Base-by-base conservation (phyloP, 2,113 vertebrate genomes). In the Carassius gibelio region DNA sequence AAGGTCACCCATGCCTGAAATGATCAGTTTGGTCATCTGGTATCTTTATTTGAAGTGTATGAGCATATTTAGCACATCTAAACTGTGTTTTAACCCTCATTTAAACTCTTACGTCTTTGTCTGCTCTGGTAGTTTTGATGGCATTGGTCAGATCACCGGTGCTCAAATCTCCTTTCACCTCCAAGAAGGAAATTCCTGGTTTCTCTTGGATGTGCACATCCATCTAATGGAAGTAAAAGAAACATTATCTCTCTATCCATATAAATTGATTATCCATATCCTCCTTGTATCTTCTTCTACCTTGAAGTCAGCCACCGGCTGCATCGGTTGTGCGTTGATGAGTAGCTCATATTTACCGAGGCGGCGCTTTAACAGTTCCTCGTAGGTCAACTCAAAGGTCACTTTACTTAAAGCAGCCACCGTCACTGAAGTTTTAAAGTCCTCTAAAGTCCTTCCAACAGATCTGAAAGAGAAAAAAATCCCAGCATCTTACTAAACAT, bases 371-470 rank as follows among this genome's bases (percentile, higher is more conserved):
- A n/a, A n/a, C n/a, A n/a, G n/a, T n/a, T n/a, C n/a, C n/a, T n/a
- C n/a, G n/a, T n/a, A n/a, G n/a, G n/a, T n/a, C n/a, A n/a, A n/a
- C n/a, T n/a, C n/a, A n/a, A n/a, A n/a, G n/a, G n/a, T n/a, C n/a
- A n/a, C n/a, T n/a, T n/a, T n/a, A n/a, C n/a, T n/a, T n/a, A n/a
- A n/a, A n/a, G n/a, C n/a, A n/a, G n/a, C n/a, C n/a, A n/a, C n/a
- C n/a, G n/a, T n/a, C n/a, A n/a, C n/a, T n/a, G n/a, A n/a, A n/a
- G n/a, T n/a, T n/a, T n/a, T n/a, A 88, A 99, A 99, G 85, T 97
- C 96, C 86, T 99, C 98, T 50, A 98, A 94, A 23, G 95, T 97
- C 84, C 98, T 95, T 57, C 97, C 98, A 0, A 96, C 96, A 75
- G 96, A 95, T 87, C 98, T 99, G 79, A 83, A 23, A 85, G 38